These are phyloP conservation scores for Deilephila porcellus DNA, from an alignment of 2,888 invertebrate genomes.

Conservation along the genomic window DNA sequence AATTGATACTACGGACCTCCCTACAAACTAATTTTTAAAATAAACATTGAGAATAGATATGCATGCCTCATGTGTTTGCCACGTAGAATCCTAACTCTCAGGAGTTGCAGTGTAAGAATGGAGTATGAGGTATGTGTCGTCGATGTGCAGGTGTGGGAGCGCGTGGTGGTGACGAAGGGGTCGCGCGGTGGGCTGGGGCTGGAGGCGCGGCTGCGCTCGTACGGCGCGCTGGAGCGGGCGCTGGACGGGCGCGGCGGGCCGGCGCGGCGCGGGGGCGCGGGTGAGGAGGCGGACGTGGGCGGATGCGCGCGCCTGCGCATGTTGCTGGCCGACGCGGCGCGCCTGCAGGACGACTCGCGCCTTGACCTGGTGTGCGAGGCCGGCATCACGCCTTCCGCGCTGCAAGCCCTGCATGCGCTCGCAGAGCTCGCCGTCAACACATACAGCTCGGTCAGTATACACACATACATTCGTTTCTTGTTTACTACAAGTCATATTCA, in stretches of 20 bases:
- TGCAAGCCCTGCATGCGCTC: constrained; percentile 64
- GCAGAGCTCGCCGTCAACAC: constrained; percentile 69
- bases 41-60: too few species aligned
- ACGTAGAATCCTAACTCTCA: too few species aligned
- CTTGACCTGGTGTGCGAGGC: constrained; percentile 72
- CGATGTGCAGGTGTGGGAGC: constrained; percentile 87
- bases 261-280: constrained; percentile 80
- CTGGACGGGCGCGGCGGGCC: constrained; percentile 86
- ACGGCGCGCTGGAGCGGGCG: constrained; percentile 85
- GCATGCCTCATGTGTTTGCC: too few species aligned
- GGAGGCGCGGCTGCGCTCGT: constrained; percentile 87
- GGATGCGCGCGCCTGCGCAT: constrained; percentile 84
- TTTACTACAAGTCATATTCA: too few species aligned
- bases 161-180: constrained; percentile 67
- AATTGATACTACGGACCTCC: too few species aligned
- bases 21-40: too few species aligned
- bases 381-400: constrained; percentile 67
- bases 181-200: constrained; percentile 76
- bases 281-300: constrained; percentile 86
- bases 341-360: constrained; percentile 86
- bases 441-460: constrained; percentile 68
- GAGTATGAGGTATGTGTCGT: constrained; percentile 1
- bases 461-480: background rate
- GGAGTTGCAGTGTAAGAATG: background rate
- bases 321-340: constrained; percentile 85